These are phyloP conservation scores for Syngnathus acus DNA, from an alignment of 2,797 vertebrate genomes.

Conservation along the genomic window DNA sequence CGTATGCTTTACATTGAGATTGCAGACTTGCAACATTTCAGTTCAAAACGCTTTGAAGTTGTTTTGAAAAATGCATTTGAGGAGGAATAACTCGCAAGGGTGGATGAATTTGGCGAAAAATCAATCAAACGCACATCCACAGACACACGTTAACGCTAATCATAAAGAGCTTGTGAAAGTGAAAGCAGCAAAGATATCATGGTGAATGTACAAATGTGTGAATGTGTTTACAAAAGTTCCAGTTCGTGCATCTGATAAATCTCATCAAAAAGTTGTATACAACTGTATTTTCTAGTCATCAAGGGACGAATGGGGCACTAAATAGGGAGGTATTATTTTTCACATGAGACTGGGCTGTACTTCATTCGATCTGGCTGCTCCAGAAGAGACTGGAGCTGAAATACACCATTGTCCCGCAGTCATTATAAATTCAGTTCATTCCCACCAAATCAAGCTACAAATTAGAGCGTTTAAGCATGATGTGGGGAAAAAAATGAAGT, in stretches of 20 bases:
- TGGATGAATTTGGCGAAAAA: no score
- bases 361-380: not conserved
- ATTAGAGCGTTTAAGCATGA: not conserved
- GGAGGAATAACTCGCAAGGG: not conserved
- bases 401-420: not conserved
- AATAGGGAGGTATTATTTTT: not conserved
- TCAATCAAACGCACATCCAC: no score
- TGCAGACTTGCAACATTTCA: not conserved
- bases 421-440: not conserved
- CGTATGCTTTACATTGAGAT: not conserved
- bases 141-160: no score
- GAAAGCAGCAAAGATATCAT: no score
- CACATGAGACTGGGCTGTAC: not conserved
- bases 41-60: not conserved
- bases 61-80: not conserved
- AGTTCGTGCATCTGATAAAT: no score
- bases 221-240: no score
- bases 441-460: not conserved
- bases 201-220: no score
- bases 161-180: no score
- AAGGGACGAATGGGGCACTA: not conserved
- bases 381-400: not conserved
- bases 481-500: constrained; percentile 28
- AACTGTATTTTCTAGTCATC: not conserved
- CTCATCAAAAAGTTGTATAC: no score